Evolutionary conservation across 2,888 invertebrate species (phyloP).

Genomic region (Aplocera efformata): DNA sequence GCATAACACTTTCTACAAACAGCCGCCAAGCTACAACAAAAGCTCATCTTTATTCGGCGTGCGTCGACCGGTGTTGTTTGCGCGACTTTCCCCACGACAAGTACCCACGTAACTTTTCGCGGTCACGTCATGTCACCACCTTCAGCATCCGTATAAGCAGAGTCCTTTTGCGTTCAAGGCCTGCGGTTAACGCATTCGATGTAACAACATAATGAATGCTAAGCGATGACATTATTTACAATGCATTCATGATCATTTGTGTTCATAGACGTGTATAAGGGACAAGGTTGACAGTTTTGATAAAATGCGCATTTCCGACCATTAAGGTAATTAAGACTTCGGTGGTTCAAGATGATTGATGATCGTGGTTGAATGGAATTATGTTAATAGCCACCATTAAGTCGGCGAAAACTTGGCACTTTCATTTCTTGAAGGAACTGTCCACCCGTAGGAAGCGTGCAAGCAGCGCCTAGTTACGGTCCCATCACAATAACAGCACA

Average conservation of each 20-base stretch:
- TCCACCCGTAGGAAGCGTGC: too few species aligned
- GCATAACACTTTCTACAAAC: conserved; percentile 72
- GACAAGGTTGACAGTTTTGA: conserved; percentile 29
- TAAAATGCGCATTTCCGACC: conserved; percentile 30
- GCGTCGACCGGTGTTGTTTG: conserved; percentile 54
- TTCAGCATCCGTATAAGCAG: conserved; percentile 52
- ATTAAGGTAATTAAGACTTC: conserved; percentile 23
- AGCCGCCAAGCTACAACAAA: conserved; percentile 53
- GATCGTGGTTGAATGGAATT: conserved; percentile 15
- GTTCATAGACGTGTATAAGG: conserved; percentile 27
- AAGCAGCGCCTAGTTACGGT: too few species aligned
- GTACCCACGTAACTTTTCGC: conserved; percentile 50
- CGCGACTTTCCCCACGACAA: conserved; percentile 62
- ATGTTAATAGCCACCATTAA: conserved; percentile 14
- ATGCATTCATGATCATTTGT: conserved; percentile 28
- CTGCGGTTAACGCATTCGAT: conserved; percentile 38
- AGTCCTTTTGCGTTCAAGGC: conserved; percentile 48
- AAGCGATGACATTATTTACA: conserved; percentile 25
- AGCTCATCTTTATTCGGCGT: conserved; percentile 74
- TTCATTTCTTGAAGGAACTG: neutral
- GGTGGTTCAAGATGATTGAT: conserved; percentile 22
- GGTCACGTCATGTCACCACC: conserved; percentile 42
- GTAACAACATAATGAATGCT: conserved; percentile 36
- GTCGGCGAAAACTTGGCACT: neutral
- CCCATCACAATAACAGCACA: too few species aligned